Evolutionary conservation across 2,888 invertebrate genomes (phyloP), one percentile per base, ranked within the genome.

Genomic region (Automeris io): DNA sequence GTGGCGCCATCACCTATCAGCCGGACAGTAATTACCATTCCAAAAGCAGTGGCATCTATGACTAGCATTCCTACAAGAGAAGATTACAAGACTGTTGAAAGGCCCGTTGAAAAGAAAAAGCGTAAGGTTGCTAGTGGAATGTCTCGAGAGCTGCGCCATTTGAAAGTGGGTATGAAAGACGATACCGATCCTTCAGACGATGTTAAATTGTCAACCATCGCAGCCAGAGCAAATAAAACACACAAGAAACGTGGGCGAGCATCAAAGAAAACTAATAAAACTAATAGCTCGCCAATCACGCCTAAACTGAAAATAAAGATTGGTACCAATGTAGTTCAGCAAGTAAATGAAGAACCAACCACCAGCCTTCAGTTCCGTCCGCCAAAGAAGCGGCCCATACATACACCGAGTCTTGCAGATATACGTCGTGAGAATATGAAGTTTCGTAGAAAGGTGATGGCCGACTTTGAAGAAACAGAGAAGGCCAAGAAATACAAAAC

Each of bases 31-130:
- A 93, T 94, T 39, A 93, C 93, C 4, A 94, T 95, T 58, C 95
- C 96, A 0, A 96, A 96, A 72, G 95, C 95, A 2, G 94, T 95
- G 5, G 94, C 95, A 13, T 95, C 95, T 6, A 95, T 95, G 92
- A 93, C 95, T 1, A 92, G 91, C 43, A 94, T 95, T 58, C 95
- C 95, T 1, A 95, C 95, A 0, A 90, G 93, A 50, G 95, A 95
- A 49, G 95, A 95, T 62, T 95, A 95, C 61, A 91, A 93, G 58
- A 85, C 89, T 6, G 81, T 88, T 2, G 92, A 93, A 37, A 88
- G 90, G 1, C 90, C 90, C 23, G 83, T 89, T 51, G 90, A 91
- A 58, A 93, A 94, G 70, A 93, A 94, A 58, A 89, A 92, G 39
- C 88, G 90, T 40, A 87, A 89, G 41, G 72, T 85, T 22, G 70